Base-by-base conservation (phyloP, 2,113 vertebrate genomes). In the Geococcyx californianus region DNA sequence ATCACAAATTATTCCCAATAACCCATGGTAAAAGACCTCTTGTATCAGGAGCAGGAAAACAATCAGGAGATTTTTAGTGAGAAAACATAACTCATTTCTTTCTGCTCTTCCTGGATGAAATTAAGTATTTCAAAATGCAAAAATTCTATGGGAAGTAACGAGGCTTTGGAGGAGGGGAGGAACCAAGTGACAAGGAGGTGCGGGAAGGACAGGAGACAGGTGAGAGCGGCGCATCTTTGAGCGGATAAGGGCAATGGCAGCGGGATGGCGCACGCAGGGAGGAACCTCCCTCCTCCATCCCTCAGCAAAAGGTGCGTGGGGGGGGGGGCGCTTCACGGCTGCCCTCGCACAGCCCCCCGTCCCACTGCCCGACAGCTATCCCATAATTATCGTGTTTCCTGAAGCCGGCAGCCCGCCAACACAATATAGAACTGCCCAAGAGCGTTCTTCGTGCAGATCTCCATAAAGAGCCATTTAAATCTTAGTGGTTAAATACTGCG, bases 1-100 rank as follows among this genome's bases (percentile, higher is more conserved):
- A 96, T 96, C 23, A 6, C 92, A 94, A 93, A 96, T 97, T 96
- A 97, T 96, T 98, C 97, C 91, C 73, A 81, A 94, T 94, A 97
- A 96, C 82, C 94, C 92, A 95, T 17, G 7, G 36, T 95, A 60
- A 79, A 96, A 97, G 95, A 95, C 87, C 87, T 95, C 95, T 91
- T 90, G 52, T 36, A 59, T 84, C 72, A 84, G 78, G 56, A 73
- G 67, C 10, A n/a, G 36, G 42, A 86, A 89, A 95, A 78, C 76
- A 89, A 94, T 85, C 81, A 76, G 90, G 95, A 81, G 20, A 47
- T 49, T 89, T 89, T 95, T 64, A 73, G 76, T 70, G 74, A 89
- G 93, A 60, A 78, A 94, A 69, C 86, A 84, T 51, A 95, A 96
- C 68, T 95, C 79, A 80, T 68, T 94, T 96, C 93, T 63, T 76